Evolutionary conservation across 2,888 invertebrate genomes (phyloP).

Genomic region (Chalcis sispes): DNA sequence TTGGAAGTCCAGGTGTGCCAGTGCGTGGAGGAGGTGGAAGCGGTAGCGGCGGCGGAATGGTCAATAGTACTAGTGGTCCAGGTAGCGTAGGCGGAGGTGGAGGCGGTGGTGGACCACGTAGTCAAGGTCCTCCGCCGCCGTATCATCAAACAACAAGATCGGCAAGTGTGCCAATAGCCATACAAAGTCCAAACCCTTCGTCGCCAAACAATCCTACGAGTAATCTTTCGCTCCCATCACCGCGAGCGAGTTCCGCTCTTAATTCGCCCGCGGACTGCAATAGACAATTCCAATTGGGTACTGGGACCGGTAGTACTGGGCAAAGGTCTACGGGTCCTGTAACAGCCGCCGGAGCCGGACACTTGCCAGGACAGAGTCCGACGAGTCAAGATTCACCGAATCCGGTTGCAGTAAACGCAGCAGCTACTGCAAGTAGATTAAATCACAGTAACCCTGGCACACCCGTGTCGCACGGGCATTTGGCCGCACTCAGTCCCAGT

Average conservation of each 20-base stretch:
- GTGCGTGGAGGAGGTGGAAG: constrained; percentile 64
- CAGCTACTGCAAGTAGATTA: constrained; percentile 73
- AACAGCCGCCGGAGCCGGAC: constrained; percentile 69
- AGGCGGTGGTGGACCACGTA: constrained; percentile 76
- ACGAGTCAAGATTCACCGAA: constrained; percentile 81
- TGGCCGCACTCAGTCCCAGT: constrained; percentile 73
- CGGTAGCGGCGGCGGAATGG: constrained; percentile 65
- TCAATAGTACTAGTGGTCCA: no score
- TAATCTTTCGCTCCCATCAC: constrained; percentile 85
- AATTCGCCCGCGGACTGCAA: constrained; percentile 84
- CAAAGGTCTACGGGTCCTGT: constrained; percentile 43
- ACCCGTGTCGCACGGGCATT: constrained; percentile 79
- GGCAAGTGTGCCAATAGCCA: constrained; percentile 85
- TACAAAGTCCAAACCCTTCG: constrained; percentile 85
- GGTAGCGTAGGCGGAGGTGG: constrained; percentile 75
- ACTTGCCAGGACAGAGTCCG: constrained; percentile 81
- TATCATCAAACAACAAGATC: constrained; percentile 86
- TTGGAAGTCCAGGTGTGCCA: constrained; percentile 60
- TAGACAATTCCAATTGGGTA: constrained; percentile 77
- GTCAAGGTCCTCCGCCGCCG: constrained; percentile 87
- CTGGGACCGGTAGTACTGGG: constrained; percentile 2
- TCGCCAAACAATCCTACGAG: constrained; percentile 85
- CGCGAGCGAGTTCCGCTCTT: constrained; percentile 82
- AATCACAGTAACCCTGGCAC: constrained; percentile 86
- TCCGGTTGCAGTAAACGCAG: constrained; percentile 65